Conservation (phyloP, 2,113 vertebrate species). For the Nothoprocta perdicaria region DNA sequence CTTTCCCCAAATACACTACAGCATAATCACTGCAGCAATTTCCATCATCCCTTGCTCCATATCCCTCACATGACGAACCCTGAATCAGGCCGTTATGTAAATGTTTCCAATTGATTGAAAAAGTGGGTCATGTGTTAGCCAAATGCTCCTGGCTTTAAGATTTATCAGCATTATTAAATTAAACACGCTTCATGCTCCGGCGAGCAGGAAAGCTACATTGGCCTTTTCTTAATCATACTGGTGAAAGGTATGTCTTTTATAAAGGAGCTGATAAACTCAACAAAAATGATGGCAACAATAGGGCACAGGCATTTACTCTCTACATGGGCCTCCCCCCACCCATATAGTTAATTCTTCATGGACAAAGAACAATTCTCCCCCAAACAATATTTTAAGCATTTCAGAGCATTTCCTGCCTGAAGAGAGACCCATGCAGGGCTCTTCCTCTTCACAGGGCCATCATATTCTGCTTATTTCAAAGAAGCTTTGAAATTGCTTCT, state of each 20-base stretch:
- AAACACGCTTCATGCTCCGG: slow-evolving; percentile 90
- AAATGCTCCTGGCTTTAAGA: slow-evolving; percentile 86
- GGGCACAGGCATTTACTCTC: neutral
- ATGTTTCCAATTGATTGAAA: slow-evolving; percentile 83
- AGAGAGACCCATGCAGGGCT: neutral
- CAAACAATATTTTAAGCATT: neutral
- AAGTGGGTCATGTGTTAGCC: slow-evolving; percentile 92
- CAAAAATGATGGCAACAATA: slow-evolving; percentile 29
- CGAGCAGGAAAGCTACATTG: slow-evolving; percentile 79
- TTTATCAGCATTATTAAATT: slow-evolving; percentile 92
- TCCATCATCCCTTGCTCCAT: neutral
- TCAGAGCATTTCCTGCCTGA: slow-evolving; percentile 8
- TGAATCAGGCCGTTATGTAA: slow-evolving; percentile 74
- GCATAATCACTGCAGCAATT: neutral
- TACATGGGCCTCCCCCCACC: neutral
- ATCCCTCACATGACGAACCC: slow-evolving; percentile 20
- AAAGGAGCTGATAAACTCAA: neutral
- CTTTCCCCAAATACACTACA: neutral
- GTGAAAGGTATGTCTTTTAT: slow-evolving; percentile 68
- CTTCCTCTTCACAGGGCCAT: neutral
- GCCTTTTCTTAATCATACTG: slow-evolving; percentile 73
- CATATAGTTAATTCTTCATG: neutral
- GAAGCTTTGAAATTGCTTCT: slow-evolving; percentile 12
- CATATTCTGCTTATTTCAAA: neutral
- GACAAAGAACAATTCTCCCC: slow-evolving; percentile 45